These are phyloP conservation scores for Cercopithecus mitis DNA, from an alignment of 2,797 vertebrate genomes.

Conservation along the genomic window DNA sequence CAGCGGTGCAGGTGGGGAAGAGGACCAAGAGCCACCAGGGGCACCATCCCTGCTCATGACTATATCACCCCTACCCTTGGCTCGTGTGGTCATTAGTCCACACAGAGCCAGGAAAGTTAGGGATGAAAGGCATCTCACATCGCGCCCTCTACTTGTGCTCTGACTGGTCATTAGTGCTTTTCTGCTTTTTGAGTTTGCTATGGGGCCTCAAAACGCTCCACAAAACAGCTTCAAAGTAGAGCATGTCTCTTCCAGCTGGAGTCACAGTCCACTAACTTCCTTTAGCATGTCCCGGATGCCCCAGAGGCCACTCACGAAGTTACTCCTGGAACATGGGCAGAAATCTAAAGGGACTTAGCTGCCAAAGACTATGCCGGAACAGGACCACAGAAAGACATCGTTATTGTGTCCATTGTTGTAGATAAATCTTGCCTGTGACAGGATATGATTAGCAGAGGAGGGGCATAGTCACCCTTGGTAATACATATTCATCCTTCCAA, in stretches of 20 bases:
- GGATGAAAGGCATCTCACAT: rapidly evolving
- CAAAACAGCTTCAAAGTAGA: background rate
- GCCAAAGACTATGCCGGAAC: background rate
- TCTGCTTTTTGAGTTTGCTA: background rate
- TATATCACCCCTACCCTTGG: rapidly evolving
- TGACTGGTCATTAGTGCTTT: background rate
- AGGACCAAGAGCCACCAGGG: background rate
- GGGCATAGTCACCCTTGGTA: background rate
- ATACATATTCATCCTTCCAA: constrained; percentile 6
- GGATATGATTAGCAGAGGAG: background rate
- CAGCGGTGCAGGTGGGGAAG: background rate
- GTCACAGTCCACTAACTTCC: background rate
- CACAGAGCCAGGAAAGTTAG: background rate
- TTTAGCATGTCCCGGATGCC: background rate
- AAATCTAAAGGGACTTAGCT: background rate
- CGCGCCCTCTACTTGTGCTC: background rate
- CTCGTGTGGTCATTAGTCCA: background rate
- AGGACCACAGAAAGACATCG: background rate
- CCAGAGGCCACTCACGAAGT: background rate
- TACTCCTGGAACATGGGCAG: background rate
- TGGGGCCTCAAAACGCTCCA: background rate
- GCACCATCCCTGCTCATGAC: background rate
- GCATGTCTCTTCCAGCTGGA: background rate
- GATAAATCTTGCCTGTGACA: background rate
- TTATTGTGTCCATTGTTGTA: background rate